Evolutionary conservation across 1,140 invertebrate species (phyloP).

Genomic region (Charaxes varanes): DNA sequence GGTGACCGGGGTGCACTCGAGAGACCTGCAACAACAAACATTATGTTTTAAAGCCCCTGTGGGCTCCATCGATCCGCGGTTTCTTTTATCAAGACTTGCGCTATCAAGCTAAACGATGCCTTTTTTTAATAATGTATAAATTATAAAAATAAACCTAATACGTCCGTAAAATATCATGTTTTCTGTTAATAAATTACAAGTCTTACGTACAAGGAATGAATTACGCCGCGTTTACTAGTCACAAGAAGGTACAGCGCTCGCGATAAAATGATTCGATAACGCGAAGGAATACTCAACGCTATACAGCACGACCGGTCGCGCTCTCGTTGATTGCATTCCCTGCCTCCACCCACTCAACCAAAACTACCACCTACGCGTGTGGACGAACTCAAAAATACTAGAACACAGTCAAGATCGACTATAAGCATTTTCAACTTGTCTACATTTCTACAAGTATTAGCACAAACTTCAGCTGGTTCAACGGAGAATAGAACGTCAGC

Average conservation of each 20-base stretch:
- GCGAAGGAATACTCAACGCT: constrained; percentile 20
- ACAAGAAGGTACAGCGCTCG: constrained; percentile 10
- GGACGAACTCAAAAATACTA: constrained; percentile 20
- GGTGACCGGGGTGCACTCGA: constrained; percentile 33
- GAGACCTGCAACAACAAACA: constrained; percentile 67
- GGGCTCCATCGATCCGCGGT: constrained; percentile 28
- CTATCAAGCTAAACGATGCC: too few species aligned
- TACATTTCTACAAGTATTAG: constrained; percentile 20
- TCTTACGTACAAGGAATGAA: background rate
- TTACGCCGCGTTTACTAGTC: constrained; percentile 1
- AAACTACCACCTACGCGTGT: constrained; percentile 43
- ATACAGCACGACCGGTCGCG: constrained; percentile 36
- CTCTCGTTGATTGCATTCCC: constrained; percentile 48
- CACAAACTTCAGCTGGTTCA: constrained; percentile 24
- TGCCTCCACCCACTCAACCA: constrained; percentile 45
- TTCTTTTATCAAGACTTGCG: background rate
- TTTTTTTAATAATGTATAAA: too few species aligned
- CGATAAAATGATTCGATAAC: constrained; percentile 26
- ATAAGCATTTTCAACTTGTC: constrained; percentile 17
- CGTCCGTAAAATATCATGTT: too few species aligned
- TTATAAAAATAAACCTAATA: too few species aligned
- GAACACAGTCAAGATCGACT: constrained; percentile 16
- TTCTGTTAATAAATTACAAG: too few species aligned
- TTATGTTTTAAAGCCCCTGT: constrained; percentile 41
- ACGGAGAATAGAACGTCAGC: constrained; percentile 65